Conservation (phyloP, 2,888 invertebrate species). For the Diachrysia chrysitis region DNA sequence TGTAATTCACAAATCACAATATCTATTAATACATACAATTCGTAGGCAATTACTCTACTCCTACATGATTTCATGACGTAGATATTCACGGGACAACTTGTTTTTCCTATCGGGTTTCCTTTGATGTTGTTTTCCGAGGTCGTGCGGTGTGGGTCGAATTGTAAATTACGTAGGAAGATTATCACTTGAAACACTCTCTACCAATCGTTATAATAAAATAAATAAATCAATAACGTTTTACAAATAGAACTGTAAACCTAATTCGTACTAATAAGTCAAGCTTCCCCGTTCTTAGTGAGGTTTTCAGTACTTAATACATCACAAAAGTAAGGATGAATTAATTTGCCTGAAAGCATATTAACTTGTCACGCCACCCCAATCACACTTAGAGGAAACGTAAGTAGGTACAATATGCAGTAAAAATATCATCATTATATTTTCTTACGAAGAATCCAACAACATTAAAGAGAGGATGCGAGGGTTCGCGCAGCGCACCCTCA, state of each 20-base stretch:
- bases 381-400: constrained; percentile 44
- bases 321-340: neutral
- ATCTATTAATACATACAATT: neutral
- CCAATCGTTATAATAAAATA: neutral
- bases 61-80: neutral
- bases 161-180: neutral
- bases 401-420: constrained; percentile 71
- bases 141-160: neutral
- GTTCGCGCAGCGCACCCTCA: constrained; percentile 81
- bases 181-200: neutral
- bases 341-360: constrained; percentile 11
- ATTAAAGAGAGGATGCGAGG: constrained; percentile 80
- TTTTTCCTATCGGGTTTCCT: neutral
- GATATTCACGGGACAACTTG: neutral
- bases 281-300: neutral
- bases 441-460: constrained; percentile 76
- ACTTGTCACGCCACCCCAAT: constrained; percentile 37
- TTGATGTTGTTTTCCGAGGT: neutral
- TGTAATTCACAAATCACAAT: too few relatives aligned
- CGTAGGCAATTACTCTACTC: neutral
- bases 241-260: too few relatives aligned
- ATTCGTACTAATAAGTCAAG: neutral
- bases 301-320: neutral
- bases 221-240: neutral
- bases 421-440: constrained; percentile 75